Conservation (phyloP, 2,113 vertebrate genomes). For the Alligator sinensis region DNA sequence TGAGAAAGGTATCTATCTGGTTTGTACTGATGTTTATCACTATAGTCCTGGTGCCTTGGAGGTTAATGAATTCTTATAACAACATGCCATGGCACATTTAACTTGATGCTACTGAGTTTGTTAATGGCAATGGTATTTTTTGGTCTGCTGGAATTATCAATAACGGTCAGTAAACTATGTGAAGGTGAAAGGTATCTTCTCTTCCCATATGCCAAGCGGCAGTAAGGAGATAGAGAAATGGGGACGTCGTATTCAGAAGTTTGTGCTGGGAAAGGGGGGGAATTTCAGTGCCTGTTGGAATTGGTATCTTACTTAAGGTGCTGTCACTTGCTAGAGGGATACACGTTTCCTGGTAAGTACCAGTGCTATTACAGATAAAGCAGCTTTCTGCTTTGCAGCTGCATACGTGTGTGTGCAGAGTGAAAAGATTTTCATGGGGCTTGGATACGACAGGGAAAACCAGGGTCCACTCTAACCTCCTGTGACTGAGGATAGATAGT, state of each 20-base stretch:
- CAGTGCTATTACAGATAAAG: neutral
- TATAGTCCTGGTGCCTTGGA: rapidly evolving
- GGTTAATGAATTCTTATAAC: neutral
- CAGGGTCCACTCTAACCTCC: rapidly evolving
- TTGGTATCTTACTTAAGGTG: rapidly evolving
- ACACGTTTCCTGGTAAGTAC: neutral
- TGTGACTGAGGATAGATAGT: neutral
- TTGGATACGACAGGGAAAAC: neutral
- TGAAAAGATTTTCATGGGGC: neutral
- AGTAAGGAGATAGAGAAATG: neutral
- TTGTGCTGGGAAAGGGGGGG: rapidly evolving
- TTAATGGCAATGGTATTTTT: rapidly evolving
- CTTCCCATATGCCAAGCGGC: neutral
- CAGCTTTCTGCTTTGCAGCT: neutral
- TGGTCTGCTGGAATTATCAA: rapidly evolving
- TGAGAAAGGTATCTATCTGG: no score
- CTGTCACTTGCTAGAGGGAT: neutral
- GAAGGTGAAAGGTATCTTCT: rapidly evolving
- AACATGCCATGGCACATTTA: neutral
- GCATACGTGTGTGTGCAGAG: neutral
- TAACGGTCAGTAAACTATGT: rapidly evolving
- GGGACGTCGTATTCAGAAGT: neutral
- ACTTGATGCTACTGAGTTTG: rapidly evolving
- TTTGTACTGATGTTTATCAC: rapidly evolving
- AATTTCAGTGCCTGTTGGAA: neutral